These are phyloP conservation scores for Panzeria rudis DNA, from an alignment of 2,888 invertebrate species.

Conservation along the genomic window DNA sequence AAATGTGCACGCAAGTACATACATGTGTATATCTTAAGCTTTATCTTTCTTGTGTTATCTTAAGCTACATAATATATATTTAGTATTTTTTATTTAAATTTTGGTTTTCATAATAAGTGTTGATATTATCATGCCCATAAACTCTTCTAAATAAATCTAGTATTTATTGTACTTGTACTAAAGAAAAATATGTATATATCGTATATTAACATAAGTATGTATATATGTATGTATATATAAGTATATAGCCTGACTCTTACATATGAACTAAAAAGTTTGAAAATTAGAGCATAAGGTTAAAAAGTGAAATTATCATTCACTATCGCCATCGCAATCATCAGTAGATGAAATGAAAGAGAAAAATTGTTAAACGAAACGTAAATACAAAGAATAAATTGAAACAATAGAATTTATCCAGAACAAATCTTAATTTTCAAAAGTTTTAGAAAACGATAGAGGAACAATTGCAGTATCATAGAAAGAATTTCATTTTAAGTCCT, in stretches of 20 bases:
- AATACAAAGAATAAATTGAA: constrained; percentile 14
- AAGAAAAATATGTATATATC: background rate
- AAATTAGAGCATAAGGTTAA: constrained; percentile 60
- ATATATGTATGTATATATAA: background rate
- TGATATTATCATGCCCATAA: constrained; percentile 56
- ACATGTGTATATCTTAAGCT: background rate
- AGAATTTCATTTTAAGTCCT: background rate
- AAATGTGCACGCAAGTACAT: background rate
- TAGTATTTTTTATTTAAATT: constrained; percentile 13
- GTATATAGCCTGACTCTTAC: background rate
- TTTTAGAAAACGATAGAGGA: background rate
- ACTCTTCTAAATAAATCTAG: constrained; percentile 40
- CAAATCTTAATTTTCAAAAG: constrained; percentile 1
- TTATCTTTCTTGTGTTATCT: constrained; percentile 10
- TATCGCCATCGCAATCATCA: constrained; percentile 8
- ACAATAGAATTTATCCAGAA: constrained; percentile 36
- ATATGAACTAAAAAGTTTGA: constrained; percentile 27
- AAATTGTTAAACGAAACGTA: background rate
- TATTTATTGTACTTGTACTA: constrained; percentile 1
- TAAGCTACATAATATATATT: background rate
- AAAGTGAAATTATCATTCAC: constrained; percentile 68
- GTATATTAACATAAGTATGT: background rate
- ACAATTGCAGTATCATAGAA: background rate
- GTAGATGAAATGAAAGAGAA: constrained; percentile 22
- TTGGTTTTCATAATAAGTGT: constrained; percentile 29